A percentile compares a stretch with the other conserved stretches of the same genome.
Conservation (phyloP, 2,888 invertebrate genomes). For the Metallyticus violacea region DNA sequence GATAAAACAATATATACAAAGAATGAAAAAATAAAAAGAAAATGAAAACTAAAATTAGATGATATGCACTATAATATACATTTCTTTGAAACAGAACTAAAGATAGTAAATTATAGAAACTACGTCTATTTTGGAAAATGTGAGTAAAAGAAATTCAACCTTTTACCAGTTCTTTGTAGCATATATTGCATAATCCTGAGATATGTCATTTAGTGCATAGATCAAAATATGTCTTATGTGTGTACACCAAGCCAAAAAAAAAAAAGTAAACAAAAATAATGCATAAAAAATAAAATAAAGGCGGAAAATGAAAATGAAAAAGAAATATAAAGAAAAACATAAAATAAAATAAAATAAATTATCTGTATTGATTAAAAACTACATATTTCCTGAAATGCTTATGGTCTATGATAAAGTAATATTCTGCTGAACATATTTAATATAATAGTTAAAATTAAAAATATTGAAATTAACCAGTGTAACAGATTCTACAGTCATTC, state of each 20-base stretch:
- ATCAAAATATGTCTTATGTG: background rate
- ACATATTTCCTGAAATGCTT: background rate
- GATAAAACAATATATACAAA: conserved; percentile 12
- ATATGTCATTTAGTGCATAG: background rate
- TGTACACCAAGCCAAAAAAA: too few relatives aligned
- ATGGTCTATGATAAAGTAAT: background rate
- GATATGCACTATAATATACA: background rate
- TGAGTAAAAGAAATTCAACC: background rate
- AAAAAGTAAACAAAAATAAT: conserved; percentile 11
- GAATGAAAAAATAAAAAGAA: background rate
- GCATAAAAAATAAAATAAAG: too few relatives aligned
- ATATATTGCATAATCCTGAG: conserved; percentile 16
- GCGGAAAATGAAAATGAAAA: too few relatives aligned
- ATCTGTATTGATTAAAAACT: background rate
- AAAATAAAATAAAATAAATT: conserved; percentile 22
- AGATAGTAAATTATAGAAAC: background rate
- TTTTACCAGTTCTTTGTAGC: background rate
- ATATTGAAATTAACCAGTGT: background rate
- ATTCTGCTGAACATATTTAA: background rate
- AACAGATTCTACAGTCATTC: background rate
- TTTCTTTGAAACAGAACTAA: background rate
- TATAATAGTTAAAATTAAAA: background rate
- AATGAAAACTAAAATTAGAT: background rate
- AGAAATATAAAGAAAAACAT: too few relatives aligned
- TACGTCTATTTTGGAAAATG: background rate